Evolutionary conservation across 37 sponge, comb jelly and placozoan genomes (phyloP).

Genomic region (Amphimedon queenslandica): DNA sequence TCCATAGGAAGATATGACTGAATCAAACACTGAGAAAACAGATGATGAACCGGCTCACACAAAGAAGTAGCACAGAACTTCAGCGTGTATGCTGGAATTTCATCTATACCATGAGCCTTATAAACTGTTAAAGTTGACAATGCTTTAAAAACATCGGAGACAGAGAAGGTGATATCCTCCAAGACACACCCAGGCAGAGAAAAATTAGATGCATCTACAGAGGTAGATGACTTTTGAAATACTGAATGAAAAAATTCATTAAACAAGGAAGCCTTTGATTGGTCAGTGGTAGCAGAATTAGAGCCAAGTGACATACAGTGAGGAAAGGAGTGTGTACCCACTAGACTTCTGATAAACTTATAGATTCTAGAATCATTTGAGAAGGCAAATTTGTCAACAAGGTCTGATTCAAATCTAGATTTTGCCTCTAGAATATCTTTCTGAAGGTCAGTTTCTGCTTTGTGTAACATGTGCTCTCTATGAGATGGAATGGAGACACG

Average conservation of each 20-base stretch:
- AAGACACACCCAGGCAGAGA: background rate
- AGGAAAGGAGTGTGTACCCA: background rate
- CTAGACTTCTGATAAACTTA: slow-evolving; percentile 1
- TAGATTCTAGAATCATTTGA: slow-evolving; percentile 10
- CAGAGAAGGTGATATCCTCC: background rate
- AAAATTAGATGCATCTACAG: background rate
- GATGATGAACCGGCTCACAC: no score
- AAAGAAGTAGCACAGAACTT: background rate
- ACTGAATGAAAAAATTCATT: slow-evolving; percentile 15
- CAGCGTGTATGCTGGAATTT: background rate
- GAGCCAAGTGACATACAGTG: background rate
- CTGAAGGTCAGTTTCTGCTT: background rate
- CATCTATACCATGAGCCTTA: background rate
- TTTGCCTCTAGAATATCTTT: slow-evolving; percentile 1
- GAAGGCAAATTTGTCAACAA: slow-evolving; percentile 5
- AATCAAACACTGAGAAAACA: no score
- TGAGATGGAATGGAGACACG: background rate
- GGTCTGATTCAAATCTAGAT: slow-evolving; percentile 10
- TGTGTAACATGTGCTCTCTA: background rate
- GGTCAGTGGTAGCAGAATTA: background rate
- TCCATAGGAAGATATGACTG: no score
- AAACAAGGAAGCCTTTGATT: slow-evolving; percentile 10
- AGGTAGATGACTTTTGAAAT: background rate
- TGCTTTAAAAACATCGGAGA: background rate
- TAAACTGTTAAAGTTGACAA: background rate